Evolutionary conservation across 2,797 vertebrate genomes (phyloP).

Genomic region (Hyperoplus immaculatus): DNA sequence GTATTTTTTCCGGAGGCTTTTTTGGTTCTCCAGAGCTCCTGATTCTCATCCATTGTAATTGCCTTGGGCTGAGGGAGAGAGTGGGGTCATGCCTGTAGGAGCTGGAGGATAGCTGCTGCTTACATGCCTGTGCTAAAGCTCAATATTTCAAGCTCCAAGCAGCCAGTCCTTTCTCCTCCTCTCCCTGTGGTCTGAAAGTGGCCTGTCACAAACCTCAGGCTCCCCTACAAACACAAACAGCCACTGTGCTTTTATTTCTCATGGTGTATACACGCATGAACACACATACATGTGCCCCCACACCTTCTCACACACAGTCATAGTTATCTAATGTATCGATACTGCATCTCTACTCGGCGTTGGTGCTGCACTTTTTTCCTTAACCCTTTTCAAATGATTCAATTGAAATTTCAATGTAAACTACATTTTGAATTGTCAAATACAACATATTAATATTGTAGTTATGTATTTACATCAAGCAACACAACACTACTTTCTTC

Average conservation of each 20-base stretch:
- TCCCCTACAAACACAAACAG: slow-evolving; percentile 39
- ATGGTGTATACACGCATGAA: slow-evolving; percentile 18
- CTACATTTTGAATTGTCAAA: background rate
- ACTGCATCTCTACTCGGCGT: slow-evolving; percentile 7
- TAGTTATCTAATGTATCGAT: slow-evolving; percentile 57
- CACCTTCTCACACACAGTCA: slow-evolving; percentile 28
- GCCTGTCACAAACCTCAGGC: slow-evolving; percentile 72
- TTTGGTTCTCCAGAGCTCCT: slow-evolving; percentile 49
- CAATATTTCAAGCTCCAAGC: slow-evolving; percentile 78
- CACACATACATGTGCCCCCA: slow-evolving; percentile 24
- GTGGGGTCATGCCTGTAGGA: slow-evolving; percentile 69
- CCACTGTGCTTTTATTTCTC: slow-evolving; percentile 67
- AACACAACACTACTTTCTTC: background rate
- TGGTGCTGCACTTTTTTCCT: slow-evolving; percentile 29
- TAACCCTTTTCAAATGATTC: slow-evolving; percentile 21
- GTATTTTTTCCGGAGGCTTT: slow-evolving; percentile 55
- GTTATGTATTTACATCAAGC: background rate
- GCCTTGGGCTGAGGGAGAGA: slow-evolving; percentile 72
- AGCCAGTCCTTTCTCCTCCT: slow-evolving; percentile 52
- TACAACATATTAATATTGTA: too few species aligned
- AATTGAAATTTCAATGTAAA: slow-evolving; percentile 18
- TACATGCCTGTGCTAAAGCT: slow-evolving; percentile 64
- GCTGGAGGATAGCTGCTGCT: slow-evolving; percentile 65
- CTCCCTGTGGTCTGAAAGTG: slow-evolving; percentile 67
- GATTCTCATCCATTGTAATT: slow-evolving; percentile 77